These are phyloP conservation scores for Stegostoma tigrinum DNA, from an alignment of 2,113 vertebrate genomes.

Conservation along the genomic window DNA sequence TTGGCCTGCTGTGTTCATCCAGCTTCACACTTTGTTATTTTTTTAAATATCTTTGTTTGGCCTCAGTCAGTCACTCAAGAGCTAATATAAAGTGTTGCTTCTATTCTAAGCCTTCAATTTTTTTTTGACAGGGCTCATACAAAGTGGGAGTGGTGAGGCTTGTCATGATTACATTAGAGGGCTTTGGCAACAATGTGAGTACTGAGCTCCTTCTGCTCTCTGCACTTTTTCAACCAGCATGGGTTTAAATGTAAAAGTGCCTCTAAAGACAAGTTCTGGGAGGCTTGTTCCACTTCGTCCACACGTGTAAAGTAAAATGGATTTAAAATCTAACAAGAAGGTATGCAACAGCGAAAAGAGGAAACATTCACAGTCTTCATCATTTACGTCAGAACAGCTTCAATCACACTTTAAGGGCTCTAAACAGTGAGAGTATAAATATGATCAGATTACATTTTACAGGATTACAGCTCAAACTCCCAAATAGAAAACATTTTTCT, in stretches of 20 bases:
- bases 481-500: not conserved
- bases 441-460: slow-evolving; percentile 19
- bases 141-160: not conserved
- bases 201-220: not conserved
- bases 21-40: no score
- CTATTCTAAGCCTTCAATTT: not conserved
- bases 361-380: slow-evolving; percentile 4
- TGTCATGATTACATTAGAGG: not conserved
- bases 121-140: not conserved
- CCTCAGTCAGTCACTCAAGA: not conserved
- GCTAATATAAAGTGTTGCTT: not conserved
- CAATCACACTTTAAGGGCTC: slow-evolving; percentile 25
- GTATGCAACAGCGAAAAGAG: not conserved
- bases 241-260: not conserved
- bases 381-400: slow-evolving; percentile 15
- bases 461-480: not conserved
- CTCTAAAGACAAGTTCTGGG: not conserved
- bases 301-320: not conserved
- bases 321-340: not conserved
- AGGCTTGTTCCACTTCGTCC: not conserved
- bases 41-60: not conserved
- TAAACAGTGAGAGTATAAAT: slow-evolving; percentile 33
- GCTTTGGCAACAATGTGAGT: not conserved
- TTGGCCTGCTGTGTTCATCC: no score
- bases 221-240: not conserved